Base-by-base conservation (phyloP, 2,113 vertebrate genomes). In the Labeo catla region DNA sequence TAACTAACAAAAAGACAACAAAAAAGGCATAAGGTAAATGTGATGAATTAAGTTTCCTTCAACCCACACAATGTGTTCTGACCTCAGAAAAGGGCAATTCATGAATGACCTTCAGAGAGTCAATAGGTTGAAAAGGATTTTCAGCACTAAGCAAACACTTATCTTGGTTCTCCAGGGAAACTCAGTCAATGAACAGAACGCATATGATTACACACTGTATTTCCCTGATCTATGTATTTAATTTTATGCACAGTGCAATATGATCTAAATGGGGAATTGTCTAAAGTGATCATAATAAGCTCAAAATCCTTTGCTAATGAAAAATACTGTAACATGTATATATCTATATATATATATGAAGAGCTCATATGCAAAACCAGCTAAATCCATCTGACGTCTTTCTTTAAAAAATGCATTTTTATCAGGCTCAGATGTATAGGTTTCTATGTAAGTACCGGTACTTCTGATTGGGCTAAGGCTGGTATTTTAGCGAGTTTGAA, bases 61-160 rank as follows among this genome's bases (percentile, higher is more conserved):
- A 21, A 57, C 8, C 19, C 19, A 59, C 34, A 43, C 34, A 43
- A 59, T 59, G 1, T 57, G 28, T 19, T 78, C 54, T 78, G 61
- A 78, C 47, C 49, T 76, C 15, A 73, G 52, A 52, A 16, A 47
- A 36, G 49, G 43, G 21, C 39, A 1, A 50, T 16, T 43, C 49
- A 11, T 21, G 36, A 70, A 68, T 15, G 72, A 68, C 73, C 79
- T 76, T 76, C 76, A 59, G 80, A 65, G 36, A 16, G 59, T 76
- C 54, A 54, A 36, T 19, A 70, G 15, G 45, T 66, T 34, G 16
- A 50, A 49, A 54, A 9, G 13, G 68, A 43, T 59, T 34, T 19
- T 63, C n/a, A 34, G 36, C 57, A 45, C 39, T 52, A 45, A 76
- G 45, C 57, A 76, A 47, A 76, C 52, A 61, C 72, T 76, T 34